phyloP scores from a whole-genome alignment of 2,797 vertebrate species.

The Thamnophis elegans region DNA sequence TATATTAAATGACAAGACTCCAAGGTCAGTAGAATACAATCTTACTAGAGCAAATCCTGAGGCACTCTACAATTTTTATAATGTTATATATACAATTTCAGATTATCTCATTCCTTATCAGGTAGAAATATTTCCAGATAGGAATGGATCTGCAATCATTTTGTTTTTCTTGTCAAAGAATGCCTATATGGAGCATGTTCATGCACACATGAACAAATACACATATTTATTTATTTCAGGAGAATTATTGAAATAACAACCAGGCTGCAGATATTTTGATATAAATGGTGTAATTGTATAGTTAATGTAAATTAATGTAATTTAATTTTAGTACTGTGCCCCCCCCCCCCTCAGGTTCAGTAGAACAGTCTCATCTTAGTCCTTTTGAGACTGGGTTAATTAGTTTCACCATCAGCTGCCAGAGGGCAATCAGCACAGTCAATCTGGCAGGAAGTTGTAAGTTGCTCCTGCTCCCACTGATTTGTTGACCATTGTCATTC shows the following conservation, averaged over 20 bases:
- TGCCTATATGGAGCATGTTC: background rate
- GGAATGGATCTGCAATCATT: background rate
- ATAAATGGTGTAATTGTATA: background rate
- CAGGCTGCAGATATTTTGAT: background rate
- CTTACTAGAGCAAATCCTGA: background rate
- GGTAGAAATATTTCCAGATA: background rate
- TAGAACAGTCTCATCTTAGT: background rate
- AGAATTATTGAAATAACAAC: background rate
- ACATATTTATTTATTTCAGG: background rate
- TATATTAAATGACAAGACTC: background rate
- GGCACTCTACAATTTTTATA: background rate
- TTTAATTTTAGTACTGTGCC: background rate
- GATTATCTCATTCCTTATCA: background rate
- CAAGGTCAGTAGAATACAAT: background rate
- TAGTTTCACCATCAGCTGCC: background rate
- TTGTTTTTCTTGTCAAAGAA: background rate
- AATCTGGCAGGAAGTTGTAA: background rate
- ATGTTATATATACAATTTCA: background rate
- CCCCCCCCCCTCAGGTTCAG: too few relatives aligned
- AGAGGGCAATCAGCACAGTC: too few relatives aligned
- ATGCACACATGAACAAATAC: background rate
- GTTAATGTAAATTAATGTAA: background rate
- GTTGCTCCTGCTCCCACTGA: background rate
- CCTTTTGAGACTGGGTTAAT: background rate
- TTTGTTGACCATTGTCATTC: background rate